These are phyloP conservation scores for silkworm (Bombyx mori) DNA, from an alignment of 1,140 invertebrate genomes.

Conservation along the genomic window DNA sequence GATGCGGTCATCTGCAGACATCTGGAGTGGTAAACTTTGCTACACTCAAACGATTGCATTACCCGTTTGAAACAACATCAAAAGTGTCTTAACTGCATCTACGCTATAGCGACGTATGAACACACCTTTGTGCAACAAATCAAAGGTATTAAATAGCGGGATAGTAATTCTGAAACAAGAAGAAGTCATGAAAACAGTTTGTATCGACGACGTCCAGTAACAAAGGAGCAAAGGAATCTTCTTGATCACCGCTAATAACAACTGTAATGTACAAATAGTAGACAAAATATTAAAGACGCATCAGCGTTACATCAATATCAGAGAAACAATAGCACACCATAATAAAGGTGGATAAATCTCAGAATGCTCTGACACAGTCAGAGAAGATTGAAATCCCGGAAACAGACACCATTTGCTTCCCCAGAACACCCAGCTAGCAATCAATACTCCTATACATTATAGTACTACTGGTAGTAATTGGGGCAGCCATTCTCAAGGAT, in stretches of 20 bases:
- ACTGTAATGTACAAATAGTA: conserved; percentile 4
- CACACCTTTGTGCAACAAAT: conserved; percentile 20
- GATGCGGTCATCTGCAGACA: conserved; percentile 20
- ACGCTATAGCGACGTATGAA: conserved; percentile 8
- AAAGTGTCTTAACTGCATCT: conserved; percentile 10
- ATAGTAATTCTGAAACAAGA: conserved; percentile 16
- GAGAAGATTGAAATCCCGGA: neutral
- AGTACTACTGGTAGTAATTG: neutral
- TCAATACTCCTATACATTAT: conserved; percentile 29
- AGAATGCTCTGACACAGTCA: conserved; percentile 1
- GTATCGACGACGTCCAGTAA: conserved; percentile 12
- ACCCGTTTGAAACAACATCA: conserved; percentile 9
- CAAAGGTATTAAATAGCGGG: conserved; percentile 19
- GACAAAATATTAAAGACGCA: conserved; percentile 6
- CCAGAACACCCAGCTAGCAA: neutral
- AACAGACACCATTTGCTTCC: neutral
- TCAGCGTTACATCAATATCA: conserved; percentile 7
- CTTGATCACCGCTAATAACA: conserved; percentile 5
- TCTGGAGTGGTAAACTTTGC: conserved; percentile 14
- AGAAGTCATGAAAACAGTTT: conserved; percentile 19
- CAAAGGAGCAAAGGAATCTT: conserved; percentile 3
- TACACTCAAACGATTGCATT: conserved; percentile 10
- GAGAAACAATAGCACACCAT: conserved; percentile 9
- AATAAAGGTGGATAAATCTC: neutral
- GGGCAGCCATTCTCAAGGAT: neutral